A percentile compares a stretch with the other conserved stretches of the same genome.
phyloP scores from a whole-genome alignment of 2,888 invertebrate genomes.

The Artemia sinica region DNA sequence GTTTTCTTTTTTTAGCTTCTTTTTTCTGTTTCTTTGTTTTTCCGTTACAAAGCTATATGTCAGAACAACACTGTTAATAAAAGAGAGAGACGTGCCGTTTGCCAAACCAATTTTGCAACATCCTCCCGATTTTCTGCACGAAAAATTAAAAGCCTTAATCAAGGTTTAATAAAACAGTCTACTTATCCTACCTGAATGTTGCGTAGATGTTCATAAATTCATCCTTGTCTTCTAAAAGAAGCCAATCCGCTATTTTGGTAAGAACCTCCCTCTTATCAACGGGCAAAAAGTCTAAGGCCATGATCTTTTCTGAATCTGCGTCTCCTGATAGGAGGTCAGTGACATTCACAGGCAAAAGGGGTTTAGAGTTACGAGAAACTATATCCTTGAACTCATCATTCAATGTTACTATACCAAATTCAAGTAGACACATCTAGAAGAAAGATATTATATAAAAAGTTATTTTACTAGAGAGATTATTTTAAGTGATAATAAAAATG shows the following conservation, averaged over 20 bases:
- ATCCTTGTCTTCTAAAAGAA: slow-evolving; percentile 53
- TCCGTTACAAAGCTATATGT: no score
- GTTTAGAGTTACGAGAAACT: slow-evolving; percentile 64
- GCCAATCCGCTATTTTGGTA: slow-evolving; percentile 64
- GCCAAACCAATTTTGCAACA: no score
- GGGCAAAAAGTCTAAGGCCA: slow-evolving; percentile 47
- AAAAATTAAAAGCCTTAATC: no score
- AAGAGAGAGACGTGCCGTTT: no score
- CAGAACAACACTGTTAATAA: no score
- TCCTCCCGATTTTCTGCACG: no score
- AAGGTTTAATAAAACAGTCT: no score
- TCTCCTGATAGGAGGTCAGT: slow-evolving; percentile 70
- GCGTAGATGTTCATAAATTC: slow-evolving; percentile 50
- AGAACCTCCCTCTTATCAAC: slow-evolving; percentile 51
- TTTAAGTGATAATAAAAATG: no score
- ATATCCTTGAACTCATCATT: slow-evolving; percentile 75
- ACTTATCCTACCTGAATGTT: slow-evolving; percentile 29
- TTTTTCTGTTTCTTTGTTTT: no score
- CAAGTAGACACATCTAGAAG: slow-evolving; percentile 50
- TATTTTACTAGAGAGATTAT: no score
- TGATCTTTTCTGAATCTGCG: slow-evolving; percentile 43
- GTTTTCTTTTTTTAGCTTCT: no score
- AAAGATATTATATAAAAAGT: neutral
- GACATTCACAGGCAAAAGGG: slow-evolving; percentile 66
- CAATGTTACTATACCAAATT: slow-evolving; percentile 63